Conservation (phyloP, 1,140 invertebrate genomes). For the Drosophila malerkotliana region DNA sequence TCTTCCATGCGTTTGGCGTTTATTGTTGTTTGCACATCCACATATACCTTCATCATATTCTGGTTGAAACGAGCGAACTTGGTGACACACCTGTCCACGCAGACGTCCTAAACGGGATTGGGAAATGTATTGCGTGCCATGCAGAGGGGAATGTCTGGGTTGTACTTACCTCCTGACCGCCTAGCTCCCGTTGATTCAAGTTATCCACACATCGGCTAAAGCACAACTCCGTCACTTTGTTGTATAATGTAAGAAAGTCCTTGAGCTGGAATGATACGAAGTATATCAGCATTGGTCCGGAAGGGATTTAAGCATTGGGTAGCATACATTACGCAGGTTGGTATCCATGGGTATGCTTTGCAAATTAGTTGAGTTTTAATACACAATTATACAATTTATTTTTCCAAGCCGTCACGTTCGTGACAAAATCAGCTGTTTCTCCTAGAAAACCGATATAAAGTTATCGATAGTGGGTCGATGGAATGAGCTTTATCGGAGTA, state of each 20-base stretch:
- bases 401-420: constrained; percentile 10
- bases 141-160: background rate
- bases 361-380: constrained; percentile 11
- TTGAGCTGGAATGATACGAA: constrained; percentile 86
- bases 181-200: constrained; percentile 91
- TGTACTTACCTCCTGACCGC: constrained; percentile 87
- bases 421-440: constrained; percentile 22
- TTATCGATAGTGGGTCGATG: background rate
- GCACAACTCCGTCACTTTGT: constrained; percentile 93
- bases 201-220: constrained; percentile 93
- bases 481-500: background rate
- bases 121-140: background rate
- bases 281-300: background rate
- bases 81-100: constrained; percentile 92
- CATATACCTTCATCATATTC: constrained; percentile 86
- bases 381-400: constrained; percentile 31
- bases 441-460: background rate
- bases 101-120: constrained; percentile 86
- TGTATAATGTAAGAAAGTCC: constrained; percentile 94
- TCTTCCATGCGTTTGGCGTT: constrained; percentile 71
- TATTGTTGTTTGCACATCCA: constrained; percentile 77
- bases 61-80: constrained; percentile 95
- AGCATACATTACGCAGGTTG: constrained; percentile 67
- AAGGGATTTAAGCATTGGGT: no score
- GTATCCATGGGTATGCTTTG: constrained; percentile 53